Percentiles rank a stretch among this genome's conserved stretches.
Conservation (phyloP, 2,797 vertebrate genomes). For the Typhlichthys eigenmanni region DNA sequence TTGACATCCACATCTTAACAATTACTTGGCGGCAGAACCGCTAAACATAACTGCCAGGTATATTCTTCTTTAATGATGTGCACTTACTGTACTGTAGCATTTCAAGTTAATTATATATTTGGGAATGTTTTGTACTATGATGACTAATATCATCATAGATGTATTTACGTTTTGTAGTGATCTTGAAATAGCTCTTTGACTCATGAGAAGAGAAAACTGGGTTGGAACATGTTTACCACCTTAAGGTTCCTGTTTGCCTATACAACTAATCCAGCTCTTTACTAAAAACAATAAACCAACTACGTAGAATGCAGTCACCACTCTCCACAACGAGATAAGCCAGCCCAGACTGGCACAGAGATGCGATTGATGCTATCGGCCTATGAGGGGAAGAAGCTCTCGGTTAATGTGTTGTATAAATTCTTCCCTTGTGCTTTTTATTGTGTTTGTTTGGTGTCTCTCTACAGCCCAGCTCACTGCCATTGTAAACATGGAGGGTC, state of each 20-base stretch:
- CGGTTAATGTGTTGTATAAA: slow-evolving; percentile 43
- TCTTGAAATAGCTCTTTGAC: slow-evolving; percentile 40
- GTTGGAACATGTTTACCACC: slow-evolving; percentile 38
- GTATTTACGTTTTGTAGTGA: too few relatives aligned
- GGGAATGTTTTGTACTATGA: background rate
- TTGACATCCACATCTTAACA: background rate
- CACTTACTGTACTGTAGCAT: background rate
- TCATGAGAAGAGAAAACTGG: slow-evolving; percentile 36
- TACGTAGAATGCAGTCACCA: slow-evolving; percentile 30
- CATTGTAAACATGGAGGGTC: slow-evolving; percentile 46
- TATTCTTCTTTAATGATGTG: background rate
- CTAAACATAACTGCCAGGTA: background rate
- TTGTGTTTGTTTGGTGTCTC: slow-evolving; percentile 48
- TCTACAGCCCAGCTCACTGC: slow-evolving; percentile 24
- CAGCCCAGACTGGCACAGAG: slow-evolving; percentile 10
- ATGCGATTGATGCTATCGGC: background rate
- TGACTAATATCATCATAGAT: background rate
- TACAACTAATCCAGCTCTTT: slow-evolving; percentile 59
- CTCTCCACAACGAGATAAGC: slow-evolving; percentile 33
- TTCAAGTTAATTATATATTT: background rate
- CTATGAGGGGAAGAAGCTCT: too few relatives aligned
- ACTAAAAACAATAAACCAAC: slow-evolving; percentile 46
- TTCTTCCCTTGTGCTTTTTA: slow-evolving; percentile 30
- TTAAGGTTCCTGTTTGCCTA: slow-evolving; percentile 60
- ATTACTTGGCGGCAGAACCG: background rate